phyloP scores from a whole-genome alignment of 2,888 invertebrate species.

The Caenorhabditis doughertyi region DNA sequence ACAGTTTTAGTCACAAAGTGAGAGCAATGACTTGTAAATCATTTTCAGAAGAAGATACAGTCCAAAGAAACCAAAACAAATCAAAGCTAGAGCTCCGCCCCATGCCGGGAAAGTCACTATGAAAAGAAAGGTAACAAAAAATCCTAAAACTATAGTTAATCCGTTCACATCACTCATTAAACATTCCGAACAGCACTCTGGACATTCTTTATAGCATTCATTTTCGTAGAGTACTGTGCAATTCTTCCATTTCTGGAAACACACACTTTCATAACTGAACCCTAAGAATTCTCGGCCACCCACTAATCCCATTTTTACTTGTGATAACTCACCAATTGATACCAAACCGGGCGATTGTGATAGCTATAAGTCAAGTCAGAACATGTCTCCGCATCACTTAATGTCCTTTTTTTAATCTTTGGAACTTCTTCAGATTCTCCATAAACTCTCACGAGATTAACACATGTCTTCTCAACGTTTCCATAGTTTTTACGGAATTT shows the following conservation, averaged over 20 bases:
- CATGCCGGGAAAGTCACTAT: too few relatives aligned
- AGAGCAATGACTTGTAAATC: too few relatives aligned
- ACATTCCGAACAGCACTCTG: neutral
- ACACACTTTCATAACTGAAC: too few relatives aligned
- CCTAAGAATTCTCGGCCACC: too few relatives aligned
- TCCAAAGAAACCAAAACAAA: too few relatives aligned
- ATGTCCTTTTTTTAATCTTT: neutral
- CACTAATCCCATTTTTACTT: too few relatives aligned
- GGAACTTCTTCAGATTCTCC: neutral
- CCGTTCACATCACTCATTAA: too few relatives aligned
- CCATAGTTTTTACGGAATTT: constrained; percentile 1
- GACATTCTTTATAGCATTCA: neutral
- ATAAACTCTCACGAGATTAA: neutral
- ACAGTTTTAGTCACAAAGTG: too few relatives aligned
- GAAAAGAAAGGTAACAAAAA: too few relatives aligned
- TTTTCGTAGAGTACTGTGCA: neutral
- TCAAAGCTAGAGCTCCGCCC: too few relatives aligned
- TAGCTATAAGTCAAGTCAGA: neutral
- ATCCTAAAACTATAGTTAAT: too few relatives aligned
- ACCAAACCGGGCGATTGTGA: neutral
- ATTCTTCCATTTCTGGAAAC: neutral
- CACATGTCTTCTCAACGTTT: neutral
- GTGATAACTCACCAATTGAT: neutral
- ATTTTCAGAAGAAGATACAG: too few relatives aligned
- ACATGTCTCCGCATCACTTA: neutral